Conservation (phyloP, 2,113 vertebrate species). For the Pomatostomus ruficeps region DNA sequence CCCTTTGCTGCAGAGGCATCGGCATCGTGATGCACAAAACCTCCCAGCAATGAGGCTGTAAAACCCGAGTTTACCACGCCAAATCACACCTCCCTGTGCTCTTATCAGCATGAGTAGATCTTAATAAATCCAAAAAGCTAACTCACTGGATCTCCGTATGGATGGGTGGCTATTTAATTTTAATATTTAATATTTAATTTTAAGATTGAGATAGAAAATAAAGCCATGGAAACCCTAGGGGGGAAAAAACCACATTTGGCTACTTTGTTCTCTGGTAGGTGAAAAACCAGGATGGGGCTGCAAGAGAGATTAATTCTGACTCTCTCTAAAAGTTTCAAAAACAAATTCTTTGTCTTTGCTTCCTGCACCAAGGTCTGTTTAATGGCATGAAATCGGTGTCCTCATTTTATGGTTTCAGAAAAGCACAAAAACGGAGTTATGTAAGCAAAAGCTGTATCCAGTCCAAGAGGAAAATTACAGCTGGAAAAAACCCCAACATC, state of each 20-base stretch:
- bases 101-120: not conserved
- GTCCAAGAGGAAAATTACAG: not conserved
- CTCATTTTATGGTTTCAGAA: not conserved
- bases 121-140: not conserved
- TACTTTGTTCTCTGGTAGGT: not conserved
- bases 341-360: not conserved
- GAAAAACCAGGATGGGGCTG: not conserved
- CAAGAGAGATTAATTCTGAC: not conserved
- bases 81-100: not conserved
- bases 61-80: not conserved
- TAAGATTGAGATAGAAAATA: not conserved
- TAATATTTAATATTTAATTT: not conserved
- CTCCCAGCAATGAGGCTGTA: not conserved
- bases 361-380: not conserved
- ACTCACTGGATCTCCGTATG: not conserved
- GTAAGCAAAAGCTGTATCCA: not conserved
- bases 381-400: not conserved
- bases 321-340: not conserved
- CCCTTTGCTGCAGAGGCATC: not conserved
- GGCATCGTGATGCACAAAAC: not conserved
- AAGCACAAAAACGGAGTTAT: not conserved
- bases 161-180: not conserved
- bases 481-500: not conserved
- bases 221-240: not conserved
- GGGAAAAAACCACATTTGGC: not conserved